Base-by-base conservation (phyloP, 2,113 vertebrate genomes). In the Sylvilagus bachmani region DNA sequence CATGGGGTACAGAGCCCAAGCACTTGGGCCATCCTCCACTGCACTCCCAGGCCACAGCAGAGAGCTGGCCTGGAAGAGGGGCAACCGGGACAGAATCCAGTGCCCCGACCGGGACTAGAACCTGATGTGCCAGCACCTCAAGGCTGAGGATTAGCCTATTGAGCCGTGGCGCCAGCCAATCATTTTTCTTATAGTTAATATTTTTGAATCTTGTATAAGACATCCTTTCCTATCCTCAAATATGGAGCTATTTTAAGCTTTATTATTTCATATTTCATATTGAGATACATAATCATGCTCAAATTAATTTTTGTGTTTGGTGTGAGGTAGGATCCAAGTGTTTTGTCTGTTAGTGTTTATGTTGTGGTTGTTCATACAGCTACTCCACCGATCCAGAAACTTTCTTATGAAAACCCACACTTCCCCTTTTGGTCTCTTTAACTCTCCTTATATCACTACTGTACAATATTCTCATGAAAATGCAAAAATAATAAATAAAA, bases 251-350 rank as follows among this genome's bases (percentile, higher is more conserved):
- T 49, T 58, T 21, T 58, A 61, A 51, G 5, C 11, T 13, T 36
- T 75, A 86, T 84, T 77, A 31, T 53, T 38, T 77, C 19, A 77
- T 75, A 8, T 70, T 94, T 86, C 19, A 88, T 7, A 14, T 92
- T 83, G 67, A 82, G 25, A 1, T 85, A 44, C 77, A 62, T 71
- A 10, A 77, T 71, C 55, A 13, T 33, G 5, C 1, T 85, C 19
- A 93, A 80, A 74, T 64, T 93, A 74, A 90, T 58, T 66, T 81
- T 70, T 89, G 13, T 64, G 12, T 78, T 86, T 66, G 6, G 10
- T 86, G 10, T 95, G 33, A 80, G 10, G 10, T 49, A 79, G 16
- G 29, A 78, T 44, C 73, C 29, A 84, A 73, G 0, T 8, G 58
- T 86, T 64, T 38, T 74, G 2, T 80, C 38, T 93, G 17, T 61